Evolutionary conservation across 2,113 vertebrate genomes (phyloP).

Genomic region (Irena cyanogastra): DNA sequence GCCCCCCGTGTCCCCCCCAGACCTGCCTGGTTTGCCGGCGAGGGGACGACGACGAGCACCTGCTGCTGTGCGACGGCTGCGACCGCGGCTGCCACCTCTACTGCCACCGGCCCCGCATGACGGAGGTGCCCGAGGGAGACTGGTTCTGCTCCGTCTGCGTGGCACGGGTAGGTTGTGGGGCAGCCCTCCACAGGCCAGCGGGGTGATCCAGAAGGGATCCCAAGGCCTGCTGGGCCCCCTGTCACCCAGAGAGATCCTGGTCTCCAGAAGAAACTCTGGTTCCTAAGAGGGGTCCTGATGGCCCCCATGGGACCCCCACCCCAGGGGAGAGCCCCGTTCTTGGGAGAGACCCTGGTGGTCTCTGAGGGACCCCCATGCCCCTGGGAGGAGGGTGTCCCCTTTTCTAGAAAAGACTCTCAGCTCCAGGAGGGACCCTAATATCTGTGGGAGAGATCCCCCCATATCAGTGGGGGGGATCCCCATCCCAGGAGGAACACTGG

Average conservation of each 20-base stretch:
- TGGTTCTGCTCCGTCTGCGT: conserved; percentile 93
- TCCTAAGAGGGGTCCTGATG: too few relatives aligned
- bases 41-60: conserved; percentile 90
- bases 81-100: conserved; percentile 97
- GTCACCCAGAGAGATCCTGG: neutral
- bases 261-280: accelerated
- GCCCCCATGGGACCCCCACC: neutral
- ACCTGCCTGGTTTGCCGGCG: conserved; percentile 91
- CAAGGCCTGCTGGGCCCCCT: accelerated
- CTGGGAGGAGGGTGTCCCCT: neutral
- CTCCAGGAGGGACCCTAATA: too few relatives aligned
- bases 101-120: conserved; percentile 90
- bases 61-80: conserved; percentile 92
- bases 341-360: neutral
- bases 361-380: accelerated
- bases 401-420: too few relatives aligned
- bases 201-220: too few relatives aligned
- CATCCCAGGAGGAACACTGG: too few relatives aligned
- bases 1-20: conserved; percentile 47
- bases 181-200: accelerated
- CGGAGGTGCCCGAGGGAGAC: conserved; percentile 89
- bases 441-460: too few relatives aligned
- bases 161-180: conserved; percentile 68
- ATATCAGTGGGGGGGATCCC: too few relatives aligned
- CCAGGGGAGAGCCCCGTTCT: too few relatives aligned